These are phyloP conservation scores for Scomber japonicus DNA, from an alignment of 2,113 vertebrate species.

Conservation along the genomic window DNA sequence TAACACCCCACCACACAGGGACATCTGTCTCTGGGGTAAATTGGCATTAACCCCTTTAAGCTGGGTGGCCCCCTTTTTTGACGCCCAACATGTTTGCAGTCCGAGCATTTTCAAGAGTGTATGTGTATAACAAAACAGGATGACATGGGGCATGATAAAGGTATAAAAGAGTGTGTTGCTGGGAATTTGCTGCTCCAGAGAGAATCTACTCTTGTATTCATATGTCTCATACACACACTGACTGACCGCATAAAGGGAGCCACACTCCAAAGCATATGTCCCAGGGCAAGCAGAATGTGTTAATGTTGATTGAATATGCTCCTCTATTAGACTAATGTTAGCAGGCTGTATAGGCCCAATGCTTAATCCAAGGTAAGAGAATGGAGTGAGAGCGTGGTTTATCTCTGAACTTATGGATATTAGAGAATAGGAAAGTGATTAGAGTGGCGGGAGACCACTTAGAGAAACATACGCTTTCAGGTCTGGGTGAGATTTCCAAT, in stretches of 20 bases:
- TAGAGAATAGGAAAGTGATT: constrained; percentile 77
- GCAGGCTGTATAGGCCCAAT: constrained; percentile 37
- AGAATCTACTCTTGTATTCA: not conserved
- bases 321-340: constrained; percentile 77
- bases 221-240: not conserved
- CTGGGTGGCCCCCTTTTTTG: constrained; percentile 64
- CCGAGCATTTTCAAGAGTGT: not conserved
- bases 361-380: constrained; percentile 75
- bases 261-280: constrained; percentile 67
- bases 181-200: not conserved
- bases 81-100: constrained; percentile 55
- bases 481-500: constrained; percentile 56
- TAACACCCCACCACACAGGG: constrained; percentile 19
- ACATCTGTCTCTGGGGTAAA: constrained; percentile 70
- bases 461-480: constrained; percentile 76
- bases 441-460: constrained; percentile 72
- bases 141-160: not conserved
- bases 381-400: constrained; percentile 61
- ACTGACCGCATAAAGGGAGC: constrained; percentile 7
- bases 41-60: constrained; percentile 78
- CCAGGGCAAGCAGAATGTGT: constrained; percentile 48
- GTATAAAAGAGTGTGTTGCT: not conserved
- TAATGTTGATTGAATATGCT: constrained; percentile 79
- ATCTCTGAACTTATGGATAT: constrained; percentile 69
- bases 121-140: not conserved